Evolutionary conservation across 2,113 vertebrate species (phyloP), one percentile per base, ranked within the genome.

Genomic region (Nettapus auritus): DNA sequence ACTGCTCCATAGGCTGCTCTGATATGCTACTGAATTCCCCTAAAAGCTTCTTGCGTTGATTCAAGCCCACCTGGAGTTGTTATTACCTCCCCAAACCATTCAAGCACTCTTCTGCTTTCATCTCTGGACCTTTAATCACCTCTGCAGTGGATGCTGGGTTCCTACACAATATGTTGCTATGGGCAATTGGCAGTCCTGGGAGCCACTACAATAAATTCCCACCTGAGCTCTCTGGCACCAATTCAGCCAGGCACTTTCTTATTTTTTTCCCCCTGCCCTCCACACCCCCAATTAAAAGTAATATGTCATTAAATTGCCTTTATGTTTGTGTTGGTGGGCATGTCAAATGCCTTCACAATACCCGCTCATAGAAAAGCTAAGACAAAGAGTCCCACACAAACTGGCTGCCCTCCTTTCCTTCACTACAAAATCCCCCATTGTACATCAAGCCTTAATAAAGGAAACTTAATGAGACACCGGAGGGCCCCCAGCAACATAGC

Each of bases 181-280:
- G n/a, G 77, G 82, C 73, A 90, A 68, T 81, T 84, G 86, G 69
- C 66, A 92, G 29, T n/a, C 62, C 53, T 4, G 0, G 48, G 34
- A 93, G 38, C 64, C 0, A 2, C 69, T 90, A 66, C 86, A 89
- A 93, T 79, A 83, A 88, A 90, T 90, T 78, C 69, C 80, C 88
- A 97, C 95, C 94, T 96, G 90, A 88, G 53, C 22, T 81, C 21
- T 60, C 71, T 88, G 92, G 93, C 90, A 84, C 23, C 11, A 18
- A 19, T 56, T 93, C 89, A 96, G 40, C n/a, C 70, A 89, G 46
- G 74, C 89, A 86, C 60, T 93, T 92, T 89, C 42, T 56, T 73
- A 69, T 82, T 82, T 74, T 63, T 83, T 86, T 88, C 26, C 15
- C 53, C 33, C 16, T 46, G 19, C 20, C 33, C 38, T 87, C 38